These are phyloP conservation scores for Megathymus violae DNA, from an alignment of 1,140 invertebrate species.

Conservation along the genomic window DNA sequence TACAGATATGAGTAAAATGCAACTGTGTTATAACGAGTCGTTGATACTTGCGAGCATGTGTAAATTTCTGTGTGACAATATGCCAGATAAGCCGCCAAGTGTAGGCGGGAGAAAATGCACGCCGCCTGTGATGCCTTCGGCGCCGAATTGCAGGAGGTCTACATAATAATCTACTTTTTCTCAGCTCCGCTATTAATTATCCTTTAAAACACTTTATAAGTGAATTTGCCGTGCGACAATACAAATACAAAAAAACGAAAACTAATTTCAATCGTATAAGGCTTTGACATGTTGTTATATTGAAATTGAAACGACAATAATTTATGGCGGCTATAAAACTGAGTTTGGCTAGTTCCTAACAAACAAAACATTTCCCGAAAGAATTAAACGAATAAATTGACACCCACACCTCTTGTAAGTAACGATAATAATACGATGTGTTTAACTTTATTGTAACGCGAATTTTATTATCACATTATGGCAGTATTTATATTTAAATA, in stretches of 20 bases:
- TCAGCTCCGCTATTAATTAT: constrained; percentile 24
- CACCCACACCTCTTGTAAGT: constrained; percentile 23
- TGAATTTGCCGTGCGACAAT: neutral
- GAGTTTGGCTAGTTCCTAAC: constrained; percentile 24
- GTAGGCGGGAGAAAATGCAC: constrained; percentile 68
- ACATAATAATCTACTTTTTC: constrained; percentile 23
- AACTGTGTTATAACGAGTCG: constrained; percentile 70
- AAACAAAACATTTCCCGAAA: constrained; percentile 23
- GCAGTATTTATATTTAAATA: neutral
- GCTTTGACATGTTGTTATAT: constrained; percentile 11
- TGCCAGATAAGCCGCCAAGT: constrained; percentile 63
- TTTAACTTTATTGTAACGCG: constrained; percentile 9
- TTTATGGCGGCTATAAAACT: constrained; percentile 27
- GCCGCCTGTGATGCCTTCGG: constrained; percentile 47
- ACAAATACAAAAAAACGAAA: constrained; percentile 5
- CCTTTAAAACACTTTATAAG: constrained; percentile 8
- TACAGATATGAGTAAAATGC: constrained; percentile 67
- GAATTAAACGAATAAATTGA: constrained; percentile 16
- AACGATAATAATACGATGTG: constrained; percentile 19
- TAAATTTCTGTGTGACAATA: constrained; percentile 80
- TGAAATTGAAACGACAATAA: constrained; percentile 11
- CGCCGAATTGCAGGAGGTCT: constrained; percentile 30
- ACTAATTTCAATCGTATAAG: constrained; percentile 9
- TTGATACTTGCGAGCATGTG: constrained; percentile 74
- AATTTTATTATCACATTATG: constrained; percentile 20